Percentiles rank a stretch among this genome's conserved stretches.
Evolutionary conservation across 1,140 invertebrate genomes (phyloP).

Genomic region (Pseudomyrmex concolor): DNA sequence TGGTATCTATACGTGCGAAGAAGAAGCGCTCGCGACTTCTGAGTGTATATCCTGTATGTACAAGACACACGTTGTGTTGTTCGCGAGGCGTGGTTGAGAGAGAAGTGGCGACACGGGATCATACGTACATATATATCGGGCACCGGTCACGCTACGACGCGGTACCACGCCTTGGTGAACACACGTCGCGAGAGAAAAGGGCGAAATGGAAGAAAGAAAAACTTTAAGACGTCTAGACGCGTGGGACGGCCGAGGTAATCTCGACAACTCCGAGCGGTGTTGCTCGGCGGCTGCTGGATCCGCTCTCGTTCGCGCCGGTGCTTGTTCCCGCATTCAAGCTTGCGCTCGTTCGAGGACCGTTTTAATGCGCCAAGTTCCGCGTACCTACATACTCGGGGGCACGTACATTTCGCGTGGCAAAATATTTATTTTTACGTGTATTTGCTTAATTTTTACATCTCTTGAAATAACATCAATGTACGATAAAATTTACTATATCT

Average conservation of each 20-base stretch:
- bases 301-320: conserved; percentile 1
- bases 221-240: conserved; percentile 73
- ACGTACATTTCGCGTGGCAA: too few relatives aligned
- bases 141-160: conserved; percentile 38
- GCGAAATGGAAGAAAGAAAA: conserved; percentile 46
- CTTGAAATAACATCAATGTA: too few relatives aligned
- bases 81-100: conserved; percentile 65
- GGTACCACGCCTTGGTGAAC: conserved; percentile 67
- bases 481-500: too few relatives aligned
- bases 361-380: conserved; percentile 23
- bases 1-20: conserved; percentile 8
- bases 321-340: neutral
- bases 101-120: conserved; percentile 63
- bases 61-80: neutral
- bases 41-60: conserved; percentile 20
- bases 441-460: too few relatives aligned
- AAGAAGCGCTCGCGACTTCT: conserved; percentile 17
- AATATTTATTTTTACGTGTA: too few relatives aligned
- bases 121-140: conserved; percentile 30
- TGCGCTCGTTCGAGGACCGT: neutral
- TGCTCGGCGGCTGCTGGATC: too few relatives aligned
- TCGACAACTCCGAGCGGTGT: conserved; percentile 21
- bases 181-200: conserved; percentile 16
- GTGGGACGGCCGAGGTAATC: conserved; percentile 69
- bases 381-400: neutral